phyloP scores from a whole-genome alignment of 2,888 invertebrate genomes.

The Limnephilus rhombicus region DNA sequence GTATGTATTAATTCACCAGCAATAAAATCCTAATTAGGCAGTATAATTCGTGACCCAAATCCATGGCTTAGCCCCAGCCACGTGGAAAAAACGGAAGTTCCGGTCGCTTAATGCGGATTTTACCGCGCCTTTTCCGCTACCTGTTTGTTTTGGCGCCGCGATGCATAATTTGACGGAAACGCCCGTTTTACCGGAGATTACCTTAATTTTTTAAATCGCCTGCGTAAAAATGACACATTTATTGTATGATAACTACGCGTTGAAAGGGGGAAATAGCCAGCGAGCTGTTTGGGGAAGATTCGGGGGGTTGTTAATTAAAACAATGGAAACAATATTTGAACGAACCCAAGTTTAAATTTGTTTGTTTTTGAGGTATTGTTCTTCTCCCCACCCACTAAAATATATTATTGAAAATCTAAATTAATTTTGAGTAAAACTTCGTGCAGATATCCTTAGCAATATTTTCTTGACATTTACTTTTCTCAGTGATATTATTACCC shows the following conservation, averaged over 20 bases:
- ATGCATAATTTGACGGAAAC: slow-evolving; percentile 54
- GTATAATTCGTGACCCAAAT: slow-evolving; percentile 13
- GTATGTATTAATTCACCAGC: background rate
- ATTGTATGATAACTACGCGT: background rate
- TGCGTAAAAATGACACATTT: slow-evolving; percentile 37
- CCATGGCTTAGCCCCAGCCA: slow-evolving; percentile 9
- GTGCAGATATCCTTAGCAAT: too few species aligned
- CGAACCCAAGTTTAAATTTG: background rate
- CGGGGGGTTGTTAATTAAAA: background rate
- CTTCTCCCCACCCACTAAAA: background rate
- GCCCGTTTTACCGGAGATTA: slow-evolving; percentile 52
- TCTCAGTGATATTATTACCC: too few species aligned
- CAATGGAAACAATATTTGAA: background rate
- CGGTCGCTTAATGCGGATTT: slow-evolving; percentile 46
- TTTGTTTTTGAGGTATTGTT: background rate
- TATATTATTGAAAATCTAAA: too few species aligned
- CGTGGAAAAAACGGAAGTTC: slow-evolving; percentile 39
- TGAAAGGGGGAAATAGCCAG: background rate
- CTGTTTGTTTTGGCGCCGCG: slow-evolving; percentile 56
- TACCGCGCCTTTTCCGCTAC: slow-evolving; percentile 49
- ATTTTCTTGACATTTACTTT: too few species aligned
- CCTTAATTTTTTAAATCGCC: slow-evolving; percentile 39
- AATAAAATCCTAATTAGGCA: slow-evolving; percentile 11
- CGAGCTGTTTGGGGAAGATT: background rate
- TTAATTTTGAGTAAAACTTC: too few species aligned